Base-by-base conservation (phyloP, 2,113 vertebrate genomes). In the Podiceps cristatus region DNA sequence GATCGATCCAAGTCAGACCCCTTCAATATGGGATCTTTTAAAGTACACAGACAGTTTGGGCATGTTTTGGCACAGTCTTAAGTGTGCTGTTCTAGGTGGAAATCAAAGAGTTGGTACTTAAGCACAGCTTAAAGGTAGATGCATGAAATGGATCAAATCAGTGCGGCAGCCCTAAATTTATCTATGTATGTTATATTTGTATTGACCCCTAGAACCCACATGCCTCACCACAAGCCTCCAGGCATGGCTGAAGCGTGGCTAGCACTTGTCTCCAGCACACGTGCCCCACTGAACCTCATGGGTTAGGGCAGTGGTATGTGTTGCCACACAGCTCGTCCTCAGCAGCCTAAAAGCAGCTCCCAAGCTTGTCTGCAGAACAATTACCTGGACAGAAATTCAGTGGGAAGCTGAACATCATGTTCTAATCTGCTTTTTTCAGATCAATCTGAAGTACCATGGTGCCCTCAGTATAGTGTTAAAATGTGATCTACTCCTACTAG, bases 131-230 rank as follows among this genome's bases (percentile, higher is more conserved):
- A 27, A 42, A 55, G 4, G 13, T 60, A 33, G 15, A 10, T 44
- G 11, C 10, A 18, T 11, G 10, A 33, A 42, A 50, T 5, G 11
- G 27, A 20, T 49, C 22, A 40, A 35, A 40, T 33, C 1, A 1
- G 9, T 13, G 24, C 28, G n/a, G 13, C 13, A 69, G 27, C 11
- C n/a, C 18, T 35, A 15, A 18, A 24, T 59, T 66, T 24, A 27
- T 12, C n/a, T 67, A 0, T 13, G 3, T 3, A 7, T 49, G 17
- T 16, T 33, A 8, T 25, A 8, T 79, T 71, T 82, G 8, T 59
- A 0, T 13, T 24, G n/a, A 19, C 10, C 40, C 10, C 8, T 9
- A 1, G 31, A 31, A 4, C 16, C 45, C 1, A 1, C 0, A 0
- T 56, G 7, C 18, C n/a, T 42, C 15, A 1, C 24, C 11, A 7